Evolutionary conservation across 2,113 vertebrate species (phyloP), one percentile per base, ranked within the genome.

Genomic region (Stercorarius parasiticus): DNA sequence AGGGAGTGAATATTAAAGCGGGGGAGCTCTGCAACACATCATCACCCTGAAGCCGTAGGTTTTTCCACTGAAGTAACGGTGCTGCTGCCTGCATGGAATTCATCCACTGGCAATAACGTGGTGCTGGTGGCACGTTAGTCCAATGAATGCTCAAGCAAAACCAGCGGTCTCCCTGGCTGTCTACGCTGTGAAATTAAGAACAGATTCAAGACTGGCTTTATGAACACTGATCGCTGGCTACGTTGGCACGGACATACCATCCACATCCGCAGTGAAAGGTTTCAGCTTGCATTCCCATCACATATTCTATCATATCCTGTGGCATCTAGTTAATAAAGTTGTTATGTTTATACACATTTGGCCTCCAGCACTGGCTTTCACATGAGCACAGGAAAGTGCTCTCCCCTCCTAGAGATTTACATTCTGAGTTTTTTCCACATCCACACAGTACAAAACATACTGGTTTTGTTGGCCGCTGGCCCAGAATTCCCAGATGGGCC

Each of bases 1-100:
- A 65, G 69, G 61, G 79, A 93, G 76, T 49, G 92, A 93, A 92
- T 88, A 86, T 94, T 94, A 95, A 97, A 93, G 85, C 76, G 94
- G 90, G 56, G 94, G 47, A 78, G 50, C 49, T 62, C 11, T 40
- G 43, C 5, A 5, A 9, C 88, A 82, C 52, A 79, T 49, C 88
- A 65, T 47, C 87, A 74, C 90, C 88, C 93, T 66, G 58, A 73
- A 94, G 79, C 93, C 95, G 84, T 76, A 42, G 84, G 49, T 88
- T 95, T 85, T 90, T 73, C 25, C 43, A 47, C 0, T 64, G 85
- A 53, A 78, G 59, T 26, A 52, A 15, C 22, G 38, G 65, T 15
- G 34, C 45, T 67, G 71, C 70, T 93, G 84, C 66, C 79, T 65
- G 50, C 10, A 0, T 64, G 59, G 42, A 88, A 13, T 36, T 42